Base-by-base conservation (phyloP, 1,140 invertebrate species). In the Atta texana region DNA sequence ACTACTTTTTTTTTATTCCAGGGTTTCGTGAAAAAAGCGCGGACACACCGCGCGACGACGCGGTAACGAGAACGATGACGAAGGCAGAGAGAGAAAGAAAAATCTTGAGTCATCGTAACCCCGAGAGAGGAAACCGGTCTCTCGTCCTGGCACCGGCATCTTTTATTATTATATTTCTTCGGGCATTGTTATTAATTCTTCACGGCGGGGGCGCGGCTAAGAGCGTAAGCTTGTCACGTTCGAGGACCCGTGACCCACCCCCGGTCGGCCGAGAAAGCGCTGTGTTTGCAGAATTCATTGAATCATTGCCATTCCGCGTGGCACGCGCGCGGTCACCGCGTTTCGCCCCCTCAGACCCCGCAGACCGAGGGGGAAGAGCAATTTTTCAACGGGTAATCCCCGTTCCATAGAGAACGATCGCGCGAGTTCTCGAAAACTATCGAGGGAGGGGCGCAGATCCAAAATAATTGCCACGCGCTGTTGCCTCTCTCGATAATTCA, bases 231-330 rank as follows among this genome's bases (percentile, higher is more conserved):
- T 91, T 94, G 93, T 94, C 91, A 91, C 88, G 77, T 86, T 69
- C 78, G 87, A 87, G 86, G 69, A 86, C 59, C 87, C 89, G 87
- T 91, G 87, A 89, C 89, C 85, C 90, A 87, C 87, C 92, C 91
- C 85, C 85, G 55, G 77, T 64, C 85, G 78, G 71, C 68, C 87
- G 88, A 88, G 90, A 90, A 90, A 92, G 90, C 91, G 93, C 93
- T 88, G 92, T 94, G 93, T 94, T 94, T 93, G 92, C 90, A 92
- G 92, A 92, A 93, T 94, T 94, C 91, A 93, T 93, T 93, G 93
- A 94, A 94, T 93, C 92, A 93, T 93, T 92, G 92, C 92, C 93
- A 92, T 93, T 93, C 92, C 87, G 81, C 84, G 88, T 88, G 92
- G 92, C 93, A 93, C 93, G 92, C 92, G 93, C 90, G 88, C 82